These are phyloP conservation scores for Bergia puertoricense DNA, from an alignment of 92 coral and sea anemone species.

Conservation along the genomic window DNA sequence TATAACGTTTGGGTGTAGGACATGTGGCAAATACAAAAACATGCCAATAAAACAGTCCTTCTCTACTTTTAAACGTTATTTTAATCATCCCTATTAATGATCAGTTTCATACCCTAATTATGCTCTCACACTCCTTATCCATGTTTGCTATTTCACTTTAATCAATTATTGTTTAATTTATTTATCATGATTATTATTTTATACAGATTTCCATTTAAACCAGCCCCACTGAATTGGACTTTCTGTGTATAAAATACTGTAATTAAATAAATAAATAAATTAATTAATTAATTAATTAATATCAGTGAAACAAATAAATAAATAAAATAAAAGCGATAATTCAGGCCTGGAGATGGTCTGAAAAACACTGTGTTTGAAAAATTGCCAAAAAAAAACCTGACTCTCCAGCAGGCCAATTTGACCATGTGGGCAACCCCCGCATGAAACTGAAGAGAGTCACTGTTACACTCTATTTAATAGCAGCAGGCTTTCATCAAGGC, in stretches of 20 bases:
- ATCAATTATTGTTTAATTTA: too few relatives aligned
- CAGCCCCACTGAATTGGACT: too few relatives aligned
- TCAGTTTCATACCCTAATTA: too few relatives aligned
- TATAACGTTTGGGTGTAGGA: background rate
- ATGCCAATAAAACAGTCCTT: background rate
- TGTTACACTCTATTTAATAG: background rate
- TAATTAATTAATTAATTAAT: background rate
- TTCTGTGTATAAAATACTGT: background rate
- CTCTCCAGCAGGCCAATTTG: background rate
- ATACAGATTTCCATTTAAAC: too few relatives aligned
- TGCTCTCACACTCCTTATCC: too few relatives aligned
- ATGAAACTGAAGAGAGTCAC: background rate
- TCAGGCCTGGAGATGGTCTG: constrained; percentile 3
- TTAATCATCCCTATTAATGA: too few relatives aligned
- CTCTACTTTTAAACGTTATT: too few relatives aligned
- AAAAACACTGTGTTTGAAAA: background rate
- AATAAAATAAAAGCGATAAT: background rate
- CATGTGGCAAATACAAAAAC: background rate
- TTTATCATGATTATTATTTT: too few relatives aligned
- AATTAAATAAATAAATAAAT: background rate
- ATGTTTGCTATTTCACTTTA: too few relatives aligned
- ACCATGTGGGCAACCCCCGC: background rate
- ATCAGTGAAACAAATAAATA: background rate
- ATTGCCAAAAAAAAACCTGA: background rate
- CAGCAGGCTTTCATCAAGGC: background rate